Evolutionary conservation across 2,113 vertebrate species (phyloP), one percentile per base, ranked within the genome.

Genomic region (Plectropomus leopardus): DNA sequence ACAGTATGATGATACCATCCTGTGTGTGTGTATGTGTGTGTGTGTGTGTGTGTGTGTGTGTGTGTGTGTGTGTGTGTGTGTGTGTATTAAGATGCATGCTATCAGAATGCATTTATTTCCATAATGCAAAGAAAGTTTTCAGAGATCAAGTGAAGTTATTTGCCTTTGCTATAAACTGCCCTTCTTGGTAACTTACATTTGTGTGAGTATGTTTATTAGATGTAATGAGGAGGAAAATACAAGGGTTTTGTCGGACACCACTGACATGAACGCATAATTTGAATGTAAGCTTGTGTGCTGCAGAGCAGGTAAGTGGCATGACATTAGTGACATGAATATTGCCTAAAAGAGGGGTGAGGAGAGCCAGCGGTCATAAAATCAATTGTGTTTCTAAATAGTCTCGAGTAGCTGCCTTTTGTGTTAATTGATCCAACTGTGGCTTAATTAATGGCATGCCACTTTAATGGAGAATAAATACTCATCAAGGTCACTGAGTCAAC

Each of bases 381-480:
- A 80, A 77, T 78, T 59, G 63, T 60, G 77, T 85, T 81, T 79
- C 54, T 70, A 72, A 80, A 79, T 7, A 21, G 74, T 44, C 36
- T 53, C n/a, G 34, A 82, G 67, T 67, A 32, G 9, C 61, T 63
- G 47, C 74, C 58, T 73, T 55, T 53, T 48, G 36, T 65, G 70
- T 82, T 87, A 86, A 76, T 84, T 91, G 82, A 90, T 88, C 57
- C 76, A 83, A 72, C 76, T 34, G 53, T 1, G 17, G 16, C 71
- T 65, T 87, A 83, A 89, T 88, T 77, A 84, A 89, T 79, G 61
- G 14, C 16, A 7, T 32, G 55, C 19, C 36, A 61, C 78, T 84
- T 74, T 71, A 78, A 76, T 54, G 53, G 70, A 80, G 34, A 24
- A 60, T 79, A 84, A 77, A 16, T 2, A 48, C 65, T 76, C 59